Conservation (phyloP, 2,888 invertebrate genomes). For the Pocota personata region DNA sequence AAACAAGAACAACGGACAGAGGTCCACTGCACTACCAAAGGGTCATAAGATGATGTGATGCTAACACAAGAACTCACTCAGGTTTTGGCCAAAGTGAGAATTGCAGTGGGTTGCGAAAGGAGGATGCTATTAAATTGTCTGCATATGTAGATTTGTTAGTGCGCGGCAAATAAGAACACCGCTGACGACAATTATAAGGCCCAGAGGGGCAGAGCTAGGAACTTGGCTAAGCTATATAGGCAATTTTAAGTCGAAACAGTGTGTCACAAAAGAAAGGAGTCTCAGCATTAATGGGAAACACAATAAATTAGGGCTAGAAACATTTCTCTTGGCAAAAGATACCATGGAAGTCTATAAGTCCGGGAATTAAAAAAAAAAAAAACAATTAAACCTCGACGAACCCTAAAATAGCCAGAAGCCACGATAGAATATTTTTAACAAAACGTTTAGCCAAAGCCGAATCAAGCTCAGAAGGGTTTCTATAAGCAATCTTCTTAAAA, state of each 20-base stretch:
- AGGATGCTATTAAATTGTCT: constrained; percentile 65
- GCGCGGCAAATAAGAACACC: constrained; percentile 50
- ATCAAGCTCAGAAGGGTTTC: too few relatives aligned
- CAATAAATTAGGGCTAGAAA: too few relatives aligned
- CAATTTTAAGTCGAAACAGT: constrained; percentile 14
- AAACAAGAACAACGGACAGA: constrained; percentile 62
- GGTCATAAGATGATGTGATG: constrained; percentile 71
- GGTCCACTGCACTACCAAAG: constrained; percentile 62
- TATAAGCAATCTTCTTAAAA: too few relatives aligned
- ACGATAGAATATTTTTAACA: too few relatives aligned
- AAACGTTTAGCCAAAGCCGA: too few relatives aligned
- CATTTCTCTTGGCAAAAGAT: too few relatives aligned
- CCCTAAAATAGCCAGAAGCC: too few relatives aligned
- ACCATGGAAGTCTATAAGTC: too few relatives aligned
- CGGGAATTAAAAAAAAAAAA: too few relatives aligned
- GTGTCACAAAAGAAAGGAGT: constrained; percentile 7
- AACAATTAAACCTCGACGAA: too few relatives aligned
- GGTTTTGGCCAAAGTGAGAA: not conserved
- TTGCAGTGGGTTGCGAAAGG: not conserved
- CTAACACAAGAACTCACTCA: constrained; percentile 72
- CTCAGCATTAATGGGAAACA: too few relatives aligned
- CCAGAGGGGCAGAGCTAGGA: not conserved
- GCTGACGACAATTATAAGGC: constrained; percentile 57
- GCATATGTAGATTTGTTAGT: constrained; percentile 50
- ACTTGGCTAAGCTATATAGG: not conserved